Conservation (phyloP, 2,113 vertebrate species). For the Strigops habroptila region DNA sequence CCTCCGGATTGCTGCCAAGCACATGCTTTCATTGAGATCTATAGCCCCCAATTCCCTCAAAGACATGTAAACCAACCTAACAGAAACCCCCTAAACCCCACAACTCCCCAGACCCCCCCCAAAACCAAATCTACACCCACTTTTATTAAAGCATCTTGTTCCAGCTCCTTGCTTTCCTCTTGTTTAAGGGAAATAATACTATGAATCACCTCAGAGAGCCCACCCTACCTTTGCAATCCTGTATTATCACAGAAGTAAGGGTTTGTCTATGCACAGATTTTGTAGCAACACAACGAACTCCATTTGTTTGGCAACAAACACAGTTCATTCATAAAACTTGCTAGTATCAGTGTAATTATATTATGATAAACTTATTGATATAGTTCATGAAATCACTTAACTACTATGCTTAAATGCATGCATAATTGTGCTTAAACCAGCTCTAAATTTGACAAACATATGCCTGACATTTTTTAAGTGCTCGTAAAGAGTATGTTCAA, state of each 20-base stretch:
- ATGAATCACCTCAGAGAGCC: background rate
- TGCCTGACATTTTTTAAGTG: background rate
- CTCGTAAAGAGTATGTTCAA: background rate
- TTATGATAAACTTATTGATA: background rate
- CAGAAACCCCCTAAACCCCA: background rate
- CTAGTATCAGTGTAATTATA: background rate
- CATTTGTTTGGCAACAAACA: background rate
- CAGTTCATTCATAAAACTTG: background rate
- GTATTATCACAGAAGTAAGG: background rate
- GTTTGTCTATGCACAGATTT: background rate
- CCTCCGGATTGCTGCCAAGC: background rate
- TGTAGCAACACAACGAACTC: background rate
- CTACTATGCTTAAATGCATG: background rate
- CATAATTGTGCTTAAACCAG: background rate
- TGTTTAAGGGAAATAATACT: background rate
- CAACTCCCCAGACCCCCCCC: no score
- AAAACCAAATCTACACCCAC: background rate
- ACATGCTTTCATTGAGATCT: background rate
- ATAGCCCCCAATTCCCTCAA: background rate
- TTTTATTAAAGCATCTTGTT: background rate
- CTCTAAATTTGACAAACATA: slow-evolving; percentile 1
- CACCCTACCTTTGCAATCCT: background rate
- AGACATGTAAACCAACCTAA: background rate
- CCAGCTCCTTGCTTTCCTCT: background rate
- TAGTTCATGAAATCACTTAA: background rate